Percentiles rank a stretch among this genome's conserved stretches.
phyloP scores from a whole-genome alignment of 1,140 invertebrate species.

The Atta cephalotes region DNA sequence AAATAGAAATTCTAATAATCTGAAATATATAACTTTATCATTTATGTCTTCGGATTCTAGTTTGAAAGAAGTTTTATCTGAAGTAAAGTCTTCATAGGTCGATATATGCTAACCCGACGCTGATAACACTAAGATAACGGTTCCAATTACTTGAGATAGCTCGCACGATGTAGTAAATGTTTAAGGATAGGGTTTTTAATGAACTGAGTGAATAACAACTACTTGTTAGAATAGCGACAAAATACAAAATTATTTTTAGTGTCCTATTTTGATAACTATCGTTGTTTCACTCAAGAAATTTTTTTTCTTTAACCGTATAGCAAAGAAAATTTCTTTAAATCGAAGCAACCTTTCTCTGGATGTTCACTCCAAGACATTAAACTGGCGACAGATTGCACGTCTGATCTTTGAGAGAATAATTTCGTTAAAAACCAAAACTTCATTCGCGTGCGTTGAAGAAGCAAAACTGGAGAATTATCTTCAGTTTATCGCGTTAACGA shows the following conservation, averaged over 20 bases:
- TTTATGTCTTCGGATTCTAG: not conserved
- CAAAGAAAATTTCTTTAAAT: no score
- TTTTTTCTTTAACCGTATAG: no score
- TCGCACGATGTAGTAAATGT: not conserved
- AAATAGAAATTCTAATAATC: not conserved
- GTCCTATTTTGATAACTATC: not conserved
- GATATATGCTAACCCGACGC: not conserved
- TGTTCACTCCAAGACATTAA: not conserved
- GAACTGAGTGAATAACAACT: not conserved
- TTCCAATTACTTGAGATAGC: slow-evolving; percentile 30
- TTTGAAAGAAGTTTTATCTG: not conserved
- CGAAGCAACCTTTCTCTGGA: no score
- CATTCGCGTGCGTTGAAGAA: not conserved
- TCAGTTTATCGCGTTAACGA: slow-evolving; percentile 1
- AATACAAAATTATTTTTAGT: slow-evolving; percentile 17
- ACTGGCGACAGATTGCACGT: not conserved
- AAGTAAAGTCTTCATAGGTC: not conserved
- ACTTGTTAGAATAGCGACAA: not conserved
- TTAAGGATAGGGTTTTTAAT: slow-evolving; percentile 1
- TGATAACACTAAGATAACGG: slow-evolving; percentile 30
- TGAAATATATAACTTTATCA: slow-evolving; percentile 1
- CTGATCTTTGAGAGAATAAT: not conserved
- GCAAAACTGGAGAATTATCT: no score
- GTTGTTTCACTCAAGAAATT: not conserved
- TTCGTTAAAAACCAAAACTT: not conserved